phyloP scores from a whole-genome alignment of 2,113 vertebrate genomes.

The Gorsachius goisagi region DNA sequence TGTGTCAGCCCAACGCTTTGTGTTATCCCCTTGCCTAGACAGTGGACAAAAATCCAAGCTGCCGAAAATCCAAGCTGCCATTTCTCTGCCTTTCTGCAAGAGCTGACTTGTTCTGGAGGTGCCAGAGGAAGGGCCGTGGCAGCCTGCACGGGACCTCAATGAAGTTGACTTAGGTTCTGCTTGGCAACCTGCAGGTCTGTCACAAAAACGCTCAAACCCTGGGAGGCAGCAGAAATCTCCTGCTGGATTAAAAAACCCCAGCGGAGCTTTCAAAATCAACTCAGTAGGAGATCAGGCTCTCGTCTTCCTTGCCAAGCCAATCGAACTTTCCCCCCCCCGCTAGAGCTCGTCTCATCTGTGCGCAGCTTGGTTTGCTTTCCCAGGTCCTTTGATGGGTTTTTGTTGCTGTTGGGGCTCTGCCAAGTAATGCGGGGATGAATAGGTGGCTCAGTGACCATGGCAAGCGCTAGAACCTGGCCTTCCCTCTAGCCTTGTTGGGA shows the following conservation, averaged over 20 bases:
- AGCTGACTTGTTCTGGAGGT: neutral
- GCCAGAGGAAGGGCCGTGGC: neutral
- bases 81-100: neutral
- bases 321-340: neutral
- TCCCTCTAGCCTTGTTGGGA: neutral
- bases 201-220: constrained; percentile 1
- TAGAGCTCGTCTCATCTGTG: neutral
- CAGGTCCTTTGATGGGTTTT: constrained; percentile 34
- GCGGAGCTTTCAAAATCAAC: constrained; percentile 15
- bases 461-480: neutral
- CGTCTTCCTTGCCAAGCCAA: constrained; percentile 14
- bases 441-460: neutral
- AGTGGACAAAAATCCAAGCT: neutral
- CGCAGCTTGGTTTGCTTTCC: constrained; percentile 24
- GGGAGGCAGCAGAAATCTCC: constrained; percentile 15
- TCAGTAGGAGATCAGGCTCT: neutral
- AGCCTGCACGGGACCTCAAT: neutral
- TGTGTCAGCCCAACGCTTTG: fast-evolving
- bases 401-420: neutral
- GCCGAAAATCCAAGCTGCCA: neutral
- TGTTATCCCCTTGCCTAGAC: neutral
- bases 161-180: constrained; percentile 8
- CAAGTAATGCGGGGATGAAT: neutral
- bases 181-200: neutral
- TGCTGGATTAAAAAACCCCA: constrained; percentile 40